A percentile compares a stretch with the other conserved stretches of the same genome.
phyloP scores from a whole-genome alignment of 2,888 invertebrate species.

The Napeogenes sylphis region DNA sequence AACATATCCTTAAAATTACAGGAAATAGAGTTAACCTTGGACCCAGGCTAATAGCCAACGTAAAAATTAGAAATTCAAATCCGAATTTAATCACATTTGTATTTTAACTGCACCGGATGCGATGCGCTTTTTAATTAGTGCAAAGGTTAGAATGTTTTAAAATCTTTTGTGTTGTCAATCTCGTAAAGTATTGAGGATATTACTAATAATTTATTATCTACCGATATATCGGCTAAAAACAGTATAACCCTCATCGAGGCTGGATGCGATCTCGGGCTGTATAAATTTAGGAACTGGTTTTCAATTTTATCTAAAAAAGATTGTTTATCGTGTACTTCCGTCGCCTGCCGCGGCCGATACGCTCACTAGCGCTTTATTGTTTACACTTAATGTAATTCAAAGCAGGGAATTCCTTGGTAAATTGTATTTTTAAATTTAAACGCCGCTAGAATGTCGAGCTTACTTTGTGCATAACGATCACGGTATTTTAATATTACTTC shows the following conservation, averaged over 20 bases:
- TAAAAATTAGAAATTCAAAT: conserved; percentile 65
- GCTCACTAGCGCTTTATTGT: conserved; percentile 74
- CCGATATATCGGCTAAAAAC: conserved; percentile 7
- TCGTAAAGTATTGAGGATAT: conserved; percentile 20
- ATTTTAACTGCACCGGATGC: conserved; percentile 63
- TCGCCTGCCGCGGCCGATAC: conserved; percentile 72
- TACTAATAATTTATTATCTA: conserved; percentile 17
- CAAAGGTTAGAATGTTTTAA: conserved; percentile 55
- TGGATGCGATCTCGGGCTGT: conserved; percentile 24
- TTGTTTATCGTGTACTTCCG: conserved; percentile 76
- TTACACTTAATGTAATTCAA: conserved; percentile 78
- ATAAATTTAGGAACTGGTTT: conserved; percentile 72
- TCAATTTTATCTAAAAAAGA: conserved; percentile 76
- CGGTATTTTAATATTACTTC: conserved; percentile 61
- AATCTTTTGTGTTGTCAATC: conserved; percentile 37
- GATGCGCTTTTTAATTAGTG: conserved; percentile 62
- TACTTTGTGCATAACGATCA: conserved; percentile 66
- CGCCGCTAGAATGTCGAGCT: conserved; percentile 48
- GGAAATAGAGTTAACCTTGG: conserved; percentile 61
- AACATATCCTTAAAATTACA: conserved; percentile 53
- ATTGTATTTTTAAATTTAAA: conserved; percentile 74
- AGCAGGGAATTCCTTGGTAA: conserved; percentile 74
- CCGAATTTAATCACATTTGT: conserved; percentile 61
- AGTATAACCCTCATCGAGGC: no score
- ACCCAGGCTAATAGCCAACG: conserved; percentile 52